Base-by-base conservation (phyloP, 1,140 invertebrate genomes). In the Drosophila suzukii region DNA sequence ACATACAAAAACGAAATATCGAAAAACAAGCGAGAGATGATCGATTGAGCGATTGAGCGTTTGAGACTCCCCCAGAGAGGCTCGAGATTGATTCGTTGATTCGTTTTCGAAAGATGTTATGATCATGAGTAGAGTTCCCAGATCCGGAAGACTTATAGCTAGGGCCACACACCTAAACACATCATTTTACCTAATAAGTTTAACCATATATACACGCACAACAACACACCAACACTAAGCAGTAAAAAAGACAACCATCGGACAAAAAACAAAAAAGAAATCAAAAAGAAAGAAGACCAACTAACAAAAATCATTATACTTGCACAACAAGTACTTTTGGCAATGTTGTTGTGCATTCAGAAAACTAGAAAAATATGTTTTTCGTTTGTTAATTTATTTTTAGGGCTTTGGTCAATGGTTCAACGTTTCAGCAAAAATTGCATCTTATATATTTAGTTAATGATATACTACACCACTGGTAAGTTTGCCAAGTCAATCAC, bases 381-480 rank as follows among this genome's bases (percentile, higher is more conserved):
- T 89, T 85, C 74, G 75, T 91, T 90, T 81, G 78, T 90, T 85
- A 86, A 89, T 90, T 92, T 85, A 93, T 86, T 93, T 95, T 93
- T 93, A 97, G 96, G 94, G 95, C 97, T 65, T 95, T 96, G 81
- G 94, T 96, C 88, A 94, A 94, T 65, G 96, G 96, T 73, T 95
- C 96, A 53, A 94, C 95, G 67, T 99, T 99, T 94, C 95, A 95
- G 76, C 95, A 97, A 92, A 97, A 98, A 93, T 95, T 99, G 56
- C 98, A 99, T 94, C 95, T 99, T 91, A 98, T 99, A 92, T 99
- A 99, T 93, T 94, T 99, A 85, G 97, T 99, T 74, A 99, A 99
- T 94, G 98, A 99, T 94, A 96, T 99, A 34, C 94, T 99, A 53
- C 98, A 99, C 93, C 98, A 99, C 93, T 99, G 98, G 98, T 98